Conservation (phyloP, 2,888 invertebrate genomes). For the Stegana nigrithorax region DNA sequence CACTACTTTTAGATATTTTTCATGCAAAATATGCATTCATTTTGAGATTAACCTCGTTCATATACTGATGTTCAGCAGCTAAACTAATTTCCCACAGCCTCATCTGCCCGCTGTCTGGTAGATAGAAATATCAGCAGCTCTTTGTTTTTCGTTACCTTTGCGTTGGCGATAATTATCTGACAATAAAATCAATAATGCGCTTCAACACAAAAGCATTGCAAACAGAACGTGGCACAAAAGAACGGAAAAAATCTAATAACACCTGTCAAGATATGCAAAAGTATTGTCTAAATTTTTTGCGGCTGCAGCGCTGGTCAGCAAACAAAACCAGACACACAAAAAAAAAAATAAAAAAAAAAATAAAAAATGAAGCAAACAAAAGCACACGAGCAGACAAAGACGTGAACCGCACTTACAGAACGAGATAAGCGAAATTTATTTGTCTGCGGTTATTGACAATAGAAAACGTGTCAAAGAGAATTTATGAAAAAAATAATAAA, state of each 20-base stretch:
- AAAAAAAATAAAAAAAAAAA: neutral
- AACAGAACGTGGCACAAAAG: too few species aligned
- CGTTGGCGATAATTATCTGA: neutral
- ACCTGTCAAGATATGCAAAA: too few species aligned
- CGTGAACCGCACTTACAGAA: conserved; percentile 8
- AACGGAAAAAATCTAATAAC: too few species aligned
- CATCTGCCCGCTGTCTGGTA: too few species aligned
- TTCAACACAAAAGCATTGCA: neutral
- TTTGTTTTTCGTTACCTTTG: neutral
- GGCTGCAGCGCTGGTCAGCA: neutral
- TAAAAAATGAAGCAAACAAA: neutral
- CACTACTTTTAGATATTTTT: neutral
- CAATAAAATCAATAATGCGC: neutral
- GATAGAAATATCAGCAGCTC: too few species aligned
- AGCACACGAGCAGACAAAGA: neutral
- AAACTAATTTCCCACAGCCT: too few species aligned
- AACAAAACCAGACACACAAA: neutral
- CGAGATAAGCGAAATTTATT: conserved; percentile 55
- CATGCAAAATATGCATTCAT: too few species aligned
- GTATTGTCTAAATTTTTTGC: too few species aligned
- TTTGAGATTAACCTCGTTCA: too few species aligned
- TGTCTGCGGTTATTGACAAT: conserved; percentile 59
- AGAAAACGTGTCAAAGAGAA: too few species aligned
- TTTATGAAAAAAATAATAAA: too few species aligned
- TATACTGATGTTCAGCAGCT: too few species aligned